Evolutionary conservation across 1,140 invertebrate species (phyloP), one percentile per base, ranked within the genome.

Genomic region (Drosophila tsacasi): DNA sequence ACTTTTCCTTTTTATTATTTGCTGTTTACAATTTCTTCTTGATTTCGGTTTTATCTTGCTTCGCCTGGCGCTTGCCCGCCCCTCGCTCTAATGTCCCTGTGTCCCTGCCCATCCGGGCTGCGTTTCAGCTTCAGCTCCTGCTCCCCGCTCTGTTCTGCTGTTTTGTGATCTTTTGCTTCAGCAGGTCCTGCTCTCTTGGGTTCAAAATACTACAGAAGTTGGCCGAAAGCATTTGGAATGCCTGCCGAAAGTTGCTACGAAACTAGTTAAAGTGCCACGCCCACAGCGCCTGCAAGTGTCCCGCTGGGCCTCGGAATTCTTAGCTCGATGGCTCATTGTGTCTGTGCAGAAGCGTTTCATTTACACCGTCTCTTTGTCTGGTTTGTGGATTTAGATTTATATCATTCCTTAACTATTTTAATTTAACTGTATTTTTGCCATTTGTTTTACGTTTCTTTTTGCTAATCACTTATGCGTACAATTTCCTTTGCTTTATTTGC

Each of bases 201-300:
- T 64, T 27, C 8, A 65, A 64, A 79, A 62, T 58, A 50, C 78
- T 23, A 50, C 65, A 81, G 75, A 89, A 90, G 77, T 84, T 73
- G 78, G 81, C 74, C 50, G 63, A 90, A 71, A 84, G 71, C 85
- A 89, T 89, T 89, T 90, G 49, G 83, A 89, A 89, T 89, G 84
- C 81, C 80, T 72, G 81, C 84, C 76, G 76, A 81, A 87, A 66
- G 40, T 74, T 77, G 79, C 66, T 81, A 84, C 44, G 75, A 80
- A 80, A 52, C 55, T 74, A 74, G 58, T 77, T 77, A 65, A 73
- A 47, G 47, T 65, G 59, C 37, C 68, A 61, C 37, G 39, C 46
- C 66, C 69, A 71, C 66, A 61, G 72, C 15, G 59, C 25, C 74
- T 54, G 74, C 52, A 73, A 75, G 50, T 69, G 57, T 55, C 79